Evolutionary conservation across 1,140 invertebrate genomes (phyloP).

Genomic region (Magallana gigas): DNA sequence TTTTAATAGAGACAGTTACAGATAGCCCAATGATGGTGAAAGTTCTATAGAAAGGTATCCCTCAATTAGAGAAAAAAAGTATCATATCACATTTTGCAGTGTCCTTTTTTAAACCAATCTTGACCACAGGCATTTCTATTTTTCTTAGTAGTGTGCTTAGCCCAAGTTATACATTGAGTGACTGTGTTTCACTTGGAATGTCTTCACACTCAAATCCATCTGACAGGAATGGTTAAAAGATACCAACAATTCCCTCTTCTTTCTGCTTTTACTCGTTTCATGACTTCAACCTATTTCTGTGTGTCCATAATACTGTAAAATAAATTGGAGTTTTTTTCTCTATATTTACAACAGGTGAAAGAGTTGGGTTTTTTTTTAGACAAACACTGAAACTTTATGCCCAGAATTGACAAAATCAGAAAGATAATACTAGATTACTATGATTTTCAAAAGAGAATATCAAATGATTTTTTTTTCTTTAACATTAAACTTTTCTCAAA

Average conservation of each 20-base stretch:
- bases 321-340: not conserved
- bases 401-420: too few species aligned
- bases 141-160: not conserved
- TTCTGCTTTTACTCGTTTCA: not conserved
- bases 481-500: too few species aligned
- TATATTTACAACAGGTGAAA: too few species aligned
- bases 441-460: too few species aligned
- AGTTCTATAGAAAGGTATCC: not conserved
- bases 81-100: not conserved
- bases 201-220: not conserved
- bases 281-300: conserved; percentile 11
- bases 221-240: conserved; percentile 1
- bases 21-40: too few species aligned
- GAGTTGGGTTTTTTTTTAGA: too few species aligned
- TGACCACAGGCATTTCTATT: not conserved
- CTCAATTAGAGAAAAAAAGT: not conserved
- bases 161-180: not conserved
- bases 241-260: not conserved
- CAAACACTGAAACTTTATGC: too few species aligned
- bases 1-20: too few species aligned
- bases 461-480: too few species aligned
- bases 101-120: not conserved
- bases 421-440: too few species aligned
- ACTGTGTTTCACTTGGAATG: not conserved
- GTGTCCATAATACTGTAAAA: not conserved